phyloP scores from a whole-genome alignment of 35 echinoderm and acorn worm genomes.

The Holothuria glaberrima region DNA sequence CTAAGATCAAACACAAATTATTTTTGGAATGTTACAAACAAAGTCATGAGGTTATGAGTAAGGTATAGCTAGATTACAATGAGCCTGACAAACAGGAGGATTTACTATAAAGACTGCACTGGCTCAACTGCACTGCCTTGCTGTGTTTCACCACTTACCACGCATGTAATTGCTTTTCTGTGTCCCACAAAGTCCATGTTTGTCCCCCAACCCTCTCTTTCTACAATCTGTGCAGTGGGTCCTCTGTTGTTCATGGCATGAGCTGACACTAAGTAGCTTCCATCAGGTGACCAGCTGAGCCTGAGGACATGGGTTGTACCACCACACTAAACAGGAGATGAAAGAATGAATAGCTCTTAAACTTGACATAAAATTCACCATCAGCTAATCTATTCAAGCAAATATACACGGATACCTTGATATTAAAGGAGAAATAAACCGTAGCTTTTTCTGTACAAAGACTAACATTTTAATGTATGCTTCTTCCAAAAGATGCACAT shows the following conservation, averaged over 20 bases:
- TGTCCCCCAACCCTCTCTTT: conserved; percentile 91
- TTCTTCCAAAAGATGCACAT: no score
- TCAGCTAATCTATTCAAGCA: no score
- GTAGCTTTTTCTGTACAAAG: no score
- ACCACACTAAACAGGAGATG: conserved; percentile 73
- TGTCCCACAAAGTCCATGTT: conserved; percentile 99
- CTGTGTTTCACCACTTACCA: conserved; percentile 65
- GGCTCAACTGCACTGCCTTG: not conserved
- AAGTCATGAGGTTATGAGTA: no score
- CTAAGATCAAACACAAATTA: no score
- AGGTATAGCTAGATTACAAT: no score
- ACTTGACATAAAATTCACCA: no score
- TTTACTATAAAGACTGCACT: not conserved
- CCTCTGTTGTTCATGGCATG: conserved; percentile 98
- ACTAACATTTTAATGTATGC: no score
- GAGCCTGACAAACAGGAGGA: not conserved
- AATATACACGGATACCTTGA: no score
- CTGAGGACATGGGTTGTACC: conserved; percentile 89
- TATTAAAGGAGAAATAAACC: no score
- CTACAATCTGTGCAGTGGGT: conserved; percentile 96
- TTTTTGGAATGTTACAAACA: no score
- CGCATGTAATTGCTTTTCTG: conserved; percentile 96
- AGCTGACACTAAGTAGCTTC: conserved; percentile 89
- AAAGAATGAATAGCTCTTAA: no score
- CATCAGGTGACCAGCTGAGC: conserved; percentile 94